Percentiles rank a stretch among this genome's conserved stretches.
Evolutionary conservation across 2,797 vertebrate species (phyloP).

Genomic region (Sebastes goodei): DNA sequence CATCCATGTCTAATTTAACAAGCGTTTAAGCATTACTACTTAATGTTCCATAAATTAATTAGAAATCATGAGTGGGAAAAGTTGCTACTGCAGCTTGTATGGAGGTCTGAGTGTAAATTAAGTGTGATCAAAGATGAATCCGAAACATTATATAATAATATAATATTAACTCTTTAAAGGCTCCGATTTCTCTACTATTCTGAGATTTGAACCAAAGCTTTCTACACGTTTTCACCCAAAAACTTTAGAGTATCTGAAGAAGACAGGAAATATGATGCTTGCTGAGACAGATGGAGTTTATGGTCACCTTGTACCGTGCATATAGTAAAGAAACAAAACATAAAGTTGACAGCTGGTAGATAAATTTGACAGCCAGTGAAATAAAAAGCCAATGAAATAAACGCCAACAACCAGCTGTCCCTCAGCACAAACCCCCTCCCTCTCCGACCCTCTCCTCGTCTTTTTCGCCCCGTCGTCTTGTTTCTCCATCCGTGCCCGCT

Average conservation of each 20-base stretch:
- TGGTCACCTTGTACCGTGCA: conserved; percentile 39
- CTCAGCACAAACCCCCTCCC: background rate
- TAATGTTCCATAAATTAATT: conserved; percentile 46
- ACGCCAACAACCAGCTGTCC: conserved; percentile 38
- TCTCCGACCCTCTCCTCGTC: background rate
- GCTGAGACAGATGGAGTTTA: conserved; percentile 56
- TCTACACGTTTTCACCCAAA: background rate
- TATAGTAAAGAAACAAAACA: conserved; percentile 58
- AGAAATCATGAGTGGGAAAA: background rate
- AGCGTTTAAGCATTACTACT: conserved; percentile 25
- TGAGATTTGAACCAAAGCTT: background rate
- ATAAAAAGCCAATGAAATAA: conserved; percentile 47
- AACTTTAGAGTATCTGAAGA: background rate
- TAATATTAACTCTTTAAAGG: background rate
- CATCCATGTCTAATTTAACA: conserved; percentile 50
- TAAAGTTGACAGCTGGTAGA: conserved; percentile 61
- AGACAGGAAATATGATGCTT: background rate
- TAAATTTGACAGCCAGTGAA: conserved; percentile 54
- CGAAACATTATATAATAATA: background rate
- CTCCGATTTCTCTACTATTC: background rate
- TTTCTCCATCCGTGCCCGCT: conserved; percentile 4
- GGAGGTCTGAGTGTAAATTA: conserved; percentile 2
- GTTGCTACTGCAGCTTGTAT: background rate
- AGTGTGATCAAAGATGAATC: background rate
- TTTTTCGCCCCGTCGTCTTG: background rate